Conservation (phyloP, 1,140 invertebrate species). For the Drosophila varians region DNA sequence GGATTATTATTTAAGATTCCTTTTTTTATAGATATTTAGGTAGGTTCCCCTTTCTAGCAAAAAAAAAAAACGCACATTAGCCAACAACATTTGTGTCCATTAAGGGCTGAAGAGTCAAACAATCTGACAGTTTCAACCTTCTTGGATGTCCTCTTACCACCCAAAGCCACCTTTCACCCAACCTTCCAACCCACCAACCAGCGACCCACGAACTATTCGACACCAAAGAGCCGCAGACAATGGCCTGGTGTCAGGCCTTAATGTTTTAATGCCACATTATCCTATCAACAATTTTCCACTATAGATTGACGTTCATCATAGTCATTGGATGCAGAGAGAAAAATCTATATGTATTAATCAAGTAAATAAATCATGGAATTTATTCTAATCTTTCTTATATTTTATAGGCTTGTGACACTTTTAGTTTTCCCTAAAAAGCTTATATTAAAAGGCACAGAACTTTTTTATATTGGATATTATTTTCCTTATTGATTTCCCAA, state of each 20-base stretch:
- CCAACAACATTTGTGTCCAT: slow-evolving; percentile 26
- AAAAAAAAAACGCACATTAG: slow-evolving; percentile 7
- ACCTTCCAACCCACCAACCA: slow-evolving; percentile 1
- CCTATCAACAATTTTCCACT: slow-evolving; percentile 66
- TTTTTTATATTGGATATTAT: no score
- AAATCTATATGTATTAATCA: background rate
- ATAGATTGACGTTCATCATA: slow-evolving; percentile 31
- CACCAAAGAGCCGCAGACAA: slow-evolving; percentile 21
- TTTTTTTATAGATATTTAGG: background rate
- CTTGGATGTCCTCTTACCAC: slow-evolving; percentile 6
- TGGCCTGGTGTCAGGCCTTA: slow-evolving; percentile 49
- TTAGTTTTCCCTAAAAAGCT: no score
- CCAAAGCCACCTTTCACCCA: background rate
- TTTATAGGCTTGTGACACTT: no score
- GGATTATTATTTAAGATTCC: background rate
- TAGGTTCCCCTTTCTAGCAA: no score
- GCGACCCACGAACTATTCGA: slow-evolving; percentile 7
- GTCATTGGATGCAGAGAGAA: background rate
- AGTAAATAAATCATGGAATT: background rate
- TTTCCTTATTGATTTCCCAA: no score
- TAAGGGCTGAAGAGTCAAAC: slow-evolving; percentile 34
- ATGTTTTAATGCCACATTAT: slow-evolving; percentile 76
- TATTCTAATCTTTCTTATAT: no score
- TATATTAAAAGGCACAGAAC: no score
- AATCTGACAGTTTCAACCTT: slow-evolving; percentile 45